Percentiles rank a stretch among this genome's conserved stretches.
phyloP scores from a whole-genome alignment of 2,113 vertebrate species.

The Odocoileus virginianus region DNA sequence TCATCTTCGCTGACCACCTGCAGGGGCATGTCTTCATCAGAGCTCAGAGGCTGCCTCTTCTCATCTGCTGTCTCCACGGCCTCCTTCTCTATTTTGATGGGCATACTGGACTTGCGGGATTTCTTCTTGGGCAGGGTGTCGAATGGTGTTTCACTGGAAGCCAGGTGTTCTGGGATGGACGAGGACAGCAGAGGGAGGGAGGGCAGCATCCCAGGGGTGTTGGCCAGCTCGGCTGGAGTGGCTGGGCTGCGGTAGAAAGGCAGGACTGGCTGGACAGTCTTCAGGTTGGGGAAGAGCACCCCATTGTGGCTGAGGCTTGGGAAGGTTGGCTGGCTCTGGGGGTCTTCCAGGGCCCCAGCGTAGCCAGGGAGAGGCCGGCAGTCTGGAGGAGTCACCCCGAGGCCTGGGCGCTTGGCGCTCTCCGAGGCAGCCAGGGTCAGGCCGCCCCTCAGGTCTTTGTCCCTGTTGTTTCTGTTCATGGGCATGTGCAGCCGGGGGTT shows the following conservation, averaged over 20 bases:
- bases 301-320: conserved; percentile 87
- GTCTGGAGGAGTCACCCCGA: conserved; percentile 78
- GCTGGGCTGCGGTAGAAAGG: conserved; percentile 96
- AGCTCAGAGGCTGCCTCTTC: conserved; percentile 81
- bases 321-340: conserved; percentile 83
- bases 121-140: conserved; percentile 95
- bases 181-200: conserved; percentile 93
- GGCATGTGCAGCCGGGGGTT: conserved; percentile 98
- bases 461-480: conserved; percentile 96
- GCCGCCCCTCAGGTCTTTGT: conserved; percentile 90
- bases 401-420: conserved; percentile 82
- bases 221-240: conserved; percentile 93
- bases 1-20: conserved; percentile 80
- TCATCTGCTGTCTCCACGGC: conserved; percentile 79
- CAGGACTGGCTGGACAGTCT: conserved; percentile 96
- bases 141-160: conserved; percentile 78
- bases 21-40: conserved; percentile 84
- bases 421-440: conserved; percentile 81
- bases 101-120: conserved; percentile 98
- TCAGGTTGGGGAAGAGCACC: conserved; percentile 94
- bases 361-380: conserved; percentile 85
- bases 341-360: conserved; percentile 83
- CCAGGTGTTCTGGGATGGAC: conserved; percentile 87
- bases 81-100: conserved; percentile 97
- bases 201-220: conserved; percentile 92